These are phyloP conservation scores for Rhynchonycteris naso DNA, from an alignment of 2,797 vertebrate species.

Conservation along the genomic window DNA sequence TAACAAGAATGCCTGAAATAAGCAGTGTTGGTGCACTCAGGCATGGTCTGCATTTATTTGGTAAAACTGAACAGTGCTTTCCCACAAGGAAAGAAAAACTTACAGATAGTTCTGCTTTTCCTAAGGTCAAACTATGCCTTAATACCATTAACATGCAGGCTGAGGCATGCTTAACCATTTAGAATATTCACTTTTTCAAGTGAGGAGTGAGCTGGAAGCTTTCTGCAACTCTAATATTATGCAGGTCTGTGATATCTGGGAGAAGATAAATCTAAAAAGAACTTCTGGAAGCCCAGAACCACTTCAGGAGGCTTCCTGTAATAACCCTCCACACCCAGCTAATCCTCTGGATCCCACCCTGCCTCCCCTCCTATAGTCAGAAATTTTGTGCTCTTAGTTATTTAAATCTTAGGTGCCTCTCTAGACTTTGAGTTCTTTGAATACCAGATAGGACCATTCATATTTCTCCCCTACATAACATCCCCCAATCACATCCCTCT, in stretches of 20 bases:
- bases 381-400: neutral
- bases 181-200: neutral
- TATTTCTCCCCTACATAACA: neutral
- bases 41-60: neutral
- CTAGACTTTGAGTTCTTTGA: neutral
- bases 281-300: neutral
- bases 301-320: neutral
- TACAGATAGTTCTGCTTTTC: neutral
- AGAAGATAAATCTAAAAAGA: neutral
- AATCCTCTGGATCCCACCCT: neutral
- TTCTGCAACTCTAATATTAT: neutral
- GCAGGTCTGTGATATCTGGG: neutral
- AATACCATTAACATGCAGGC: neutral
- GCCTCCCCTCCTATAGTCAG: neutral
- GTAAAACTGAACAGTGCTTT: neutral
- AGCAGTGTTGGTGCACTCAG: too few species aligned
- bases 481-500: neutral
- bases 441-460: neutral
- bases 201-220: neutral
- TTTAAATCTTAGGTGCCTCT: neutral
- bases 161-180: neutral
- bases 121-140: neutral
- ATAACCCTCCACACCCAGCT: neutral
- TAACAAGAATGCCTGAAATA: neutral
- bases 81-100: neutral